Conservation (phyloP, 2,113 vertebrate species). For the Strix aluco region DNA sequence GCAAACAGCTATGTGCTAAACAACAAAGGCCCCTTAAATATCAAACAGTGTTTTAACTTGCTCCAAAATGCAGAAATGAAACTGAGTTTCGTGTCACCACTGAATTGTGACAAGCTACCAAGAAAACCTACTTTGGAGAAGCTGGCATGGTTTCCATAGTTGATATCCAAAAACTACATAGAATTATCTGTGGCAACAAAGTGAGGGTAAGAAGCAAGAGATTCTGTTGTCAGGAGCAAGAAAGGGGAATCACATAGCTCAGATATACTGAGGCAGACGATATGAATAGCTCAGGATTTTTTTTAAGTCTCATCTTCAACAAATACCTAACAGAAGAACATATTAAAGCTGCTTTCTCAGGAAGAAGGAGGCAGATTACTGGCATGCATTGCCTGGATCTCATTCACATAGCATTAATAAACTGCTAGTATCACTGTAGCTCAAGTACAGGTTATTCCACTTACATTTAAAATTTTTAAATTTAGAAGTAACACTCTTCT, state of each 20-base stretch:
- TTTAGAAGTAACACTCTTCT: background rate
- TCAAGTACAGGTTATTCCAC: background rate
- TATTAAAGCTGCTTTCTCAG: background rate
- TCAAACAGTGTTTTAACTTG: background rate
- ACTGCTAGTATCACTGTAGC: background rate
- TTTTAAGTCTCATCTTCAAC: background rate
- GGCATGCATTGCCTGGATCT: background rate
- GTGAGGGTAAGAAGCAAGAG: background rate
- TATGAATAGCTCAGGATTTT: background rate
- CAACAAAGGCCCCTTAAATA: background rate
- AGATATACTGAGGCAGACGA: background rate
- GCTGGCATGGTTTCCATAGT: background rate
- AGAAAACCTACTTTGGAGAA: background rate
- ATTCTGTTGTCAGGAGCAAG: background rate
- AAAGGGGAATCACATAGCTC: background rate
- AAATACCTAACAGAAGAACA: background rate
- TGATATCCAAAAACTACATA: background rate
- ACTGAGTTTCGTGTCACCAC: background rate
- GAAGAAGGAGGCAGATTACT: background rate
- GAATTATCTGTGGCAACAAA: background rate
- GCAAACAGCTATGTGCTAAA: background rate
- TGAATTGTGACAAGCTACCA: background rate
- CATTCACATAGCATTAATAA: background rate
- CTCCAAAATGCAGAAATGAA: background rate
- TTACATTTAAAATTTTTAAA: background rate